Evolutionary conservation across 2,888 invertebrate species (phyloP), one percentile per base, ranked within the genome.

Genomic region (Drosophila mulleri): DNA sequence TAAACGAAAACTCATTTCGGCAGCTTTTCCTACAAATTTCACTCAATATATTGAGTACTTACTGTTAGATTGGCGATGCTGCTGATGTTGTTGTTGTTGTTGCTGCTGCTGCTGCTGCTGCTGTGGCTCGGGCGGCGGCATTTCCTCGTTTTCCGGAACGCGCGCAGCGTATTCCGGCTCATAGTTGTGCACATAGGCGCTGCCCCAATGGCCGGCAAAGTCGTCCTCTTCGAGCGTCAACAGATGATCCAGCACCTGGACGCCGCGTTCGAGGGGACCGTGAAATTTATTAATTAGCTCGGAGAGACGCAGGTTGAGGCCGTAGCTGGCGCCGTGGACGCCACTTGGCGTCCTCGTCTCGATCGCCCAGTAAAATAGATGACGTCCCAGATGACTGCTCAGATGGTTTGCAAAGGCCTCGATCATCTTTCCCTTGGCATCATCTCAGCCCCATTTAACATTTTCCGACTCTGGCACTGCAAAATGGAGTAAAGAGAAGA

Each of bases 181-280:
- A 89, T 91, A 91, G 72, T 90, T 92, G 78, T 92, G 93, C 57
- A 84, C 83, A 75, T 92, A 91, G 42, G 91, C 91, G 75, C 90
- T 91, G 71, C 92, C 92, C 92, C 91, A 92, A 72, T 92, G 91
- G 65, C 92, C 91, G 72, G 82, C 84, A 67, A 92, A 93, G 68
- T 93, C 93, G 57, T 93, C 93, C 69, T 93, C 93, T 70, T 93
- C 93, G 83, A 94, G 92, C 64, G 95, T 95, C 87, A 96, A 94
- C 54, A 96, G 94, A 88, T 95, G 95, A 92, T 96, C 96, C 90
- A 96, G 94, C 87, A 96, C 95, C 80, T 93, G 93, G 64, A 93
- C 93, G 68, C 93, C 93, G 68, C 93, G 91, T 66, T 93, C 93
- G 76, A 93, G 90, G 73, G 93, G 93, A 72, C 90, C 92, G 83